These are phyloP conservation scores for Anoplius nigerrimus DNA, from an alignment of 2,888 invertebrate species.

Conservation along the genomic window DNA sequence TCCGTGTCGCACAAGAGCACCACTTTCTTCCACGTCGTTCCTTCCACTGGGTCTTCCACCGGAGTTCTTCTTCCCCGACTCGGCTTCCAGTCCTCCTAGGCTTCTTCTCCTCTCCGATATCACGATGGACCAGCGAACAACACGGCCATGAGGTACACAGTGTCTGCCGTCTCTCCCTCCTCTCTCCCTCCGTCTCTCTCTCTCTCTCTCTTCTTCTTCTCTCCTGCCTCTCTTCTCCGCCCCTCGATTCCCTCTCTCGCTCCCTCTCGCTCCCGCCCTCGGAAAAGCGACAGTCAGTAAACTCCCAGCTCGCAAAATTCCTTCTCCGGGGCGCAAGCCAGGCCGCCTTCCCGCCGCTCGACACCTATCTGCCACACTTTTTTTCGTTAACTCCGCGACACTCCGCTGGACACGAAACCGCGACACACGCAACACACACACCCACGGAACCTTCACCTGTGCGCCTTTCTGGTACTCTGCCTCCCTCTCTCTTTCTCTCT, in stretches of 20 bases:
- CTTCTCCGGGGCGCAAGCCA: slow-evolving; percentile 27
- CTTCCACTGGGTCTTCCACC: slow-evolving; percentile 3
- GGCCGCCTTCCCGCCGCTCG: slow-evolving; percentile 7
- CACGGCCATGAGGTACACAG: slow-evolving; percentile 52
- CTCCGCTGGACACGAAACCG: slow-evolving; percentile 15
- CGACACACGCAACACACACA: no score
- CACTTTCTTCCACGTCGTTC: slow-evolving; percentile 30
- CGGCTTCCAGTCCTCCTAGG: neutral
- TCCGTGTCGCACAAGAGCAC: slow-evolving; percentile 44
- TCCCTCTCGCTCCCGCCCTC: slow-evolving; percentile 35
- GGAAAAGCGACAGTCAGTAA: slow-evolving; percentile 1
- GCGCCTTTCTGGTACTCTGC: neutral
- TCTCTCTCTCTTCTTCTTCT: slow-evolving; percentile 5
- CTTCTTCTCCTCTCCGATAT: slow-evolving; percentile 31
- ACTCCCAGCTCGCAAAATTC: slow-evolving; percentile 12
- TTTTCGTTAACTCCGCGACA: slow-evolving; percentile 18
- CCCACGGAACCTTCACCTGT: no score
- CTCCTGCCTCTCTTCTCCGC: slow-evolving; percentile 6
- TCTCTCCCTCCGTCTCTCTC: slow-evolving; percentile 6
- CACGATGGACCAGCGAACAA: slow-evolving; percentile 45
- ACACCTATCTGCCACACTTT: neutral
- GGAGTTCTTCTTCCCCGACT: neutral
- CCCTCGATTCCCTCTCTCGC: slow-evolving; percentile 20
- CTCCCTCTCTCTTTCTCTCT: slow-evolving; percentile 12
- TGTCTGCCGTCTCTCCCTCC: slow-evolving; percentile 25